These are phyloP conservation scores for Dioctria rufipes DNA, from an alignment of 2,888 invertebrate species.

Conservation along the genomic window DNA sequence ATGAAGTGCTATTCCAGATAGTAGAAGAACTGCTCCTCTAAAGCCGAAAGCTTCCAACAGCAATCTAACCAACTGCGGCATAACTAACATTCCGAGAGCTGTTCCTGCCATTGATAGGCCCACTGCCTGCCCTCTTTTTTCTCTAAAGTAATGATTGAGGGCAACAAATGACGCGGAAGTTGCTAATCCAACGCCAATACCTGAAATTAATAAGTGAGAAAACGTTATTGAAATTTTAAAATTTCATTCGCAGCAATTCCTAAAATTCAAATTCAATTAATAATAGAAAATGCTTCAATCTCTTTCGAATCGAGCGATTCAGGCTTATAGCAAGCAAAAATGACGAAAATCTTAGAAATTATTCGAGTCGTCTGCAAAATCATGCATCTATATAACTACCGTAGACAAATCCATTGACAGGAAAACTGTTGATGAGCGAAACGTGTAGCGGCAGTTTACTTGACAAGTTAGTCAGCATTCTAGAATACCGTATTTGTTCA, in stretches of 20 bases:
- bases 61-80: slow-evolving; percentile 82
- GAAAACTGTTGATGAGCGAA: no score
- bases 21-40: slow-evolving; percentile 78
- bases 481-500: no score
- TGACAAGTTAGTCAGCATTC: no score
- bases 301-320: no score
- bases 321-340: no score
- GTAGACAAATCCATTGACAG: no score
- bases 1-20: slow-evolving; percentile 80
- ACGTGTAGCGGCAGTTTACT: no score
- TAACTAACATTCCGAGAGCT: slow-evolving; percentile 83
- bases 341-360: no score
- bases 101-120: slow-evolving; percentile 86
- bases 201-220: slow-evolving; percentile 68
- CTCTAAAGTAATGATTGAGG: slow-evolving; percentile 83
- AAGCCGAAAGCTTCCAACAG: slow-evolving; percentile 78
- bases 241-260: neutral
- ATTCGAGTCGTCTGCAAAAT: no score
- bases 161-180: slow-evolving; percentile 85
- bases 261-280: no score
- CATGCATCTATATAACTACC: no score
- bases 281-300: no score
- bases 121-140: slow-evolving; percentile 84
- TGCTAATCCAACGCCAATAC: slow-evolving; percentile 83
- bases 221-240: slow-evolving; percentile 56